phyloP scores from a whole-genome alignment of 37 sponge, comb jelly and placozoan species.

The Spongilla lacustris region DNA sequence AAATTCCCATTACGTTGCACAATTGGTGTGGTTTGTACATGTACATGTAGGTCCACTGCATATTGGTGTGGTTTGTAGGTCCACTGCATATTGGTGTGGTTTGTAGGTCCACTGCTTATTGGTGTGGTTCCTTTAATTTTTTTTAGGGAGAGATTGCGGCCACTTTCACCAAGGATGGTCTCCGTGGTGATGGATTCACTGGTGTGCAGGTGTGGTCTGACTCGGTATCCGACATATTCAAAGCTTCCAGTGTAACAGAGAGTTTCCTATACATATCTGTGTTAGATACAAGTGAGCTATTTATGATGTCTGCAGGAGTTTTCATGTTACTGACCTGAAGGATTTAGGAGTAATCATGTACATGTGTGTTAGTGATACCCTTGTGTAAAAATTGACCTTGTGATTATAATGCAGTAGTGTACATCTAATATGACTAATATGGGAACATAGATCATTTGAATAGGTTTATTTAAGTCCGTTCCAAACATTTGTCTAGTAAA shows the following conservation, averaged over 20 bases:
- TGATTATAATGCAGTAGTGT: too few relatives aligned
- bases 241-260: slow-evolving; percentile 17
- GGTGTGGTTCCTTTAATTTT: not conserved
- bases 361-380: too few relatives aligned
- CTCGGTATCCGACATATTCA: slow-evolving; percentile 24
- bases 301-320: too few relatives aligned
- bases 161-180: not conserved
- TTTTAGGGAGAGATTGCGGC: slow-evolving; percentile 35
- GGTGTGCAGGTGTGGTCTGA: slow-evolving; percentile 51
- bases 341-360: too few relatives aligned
- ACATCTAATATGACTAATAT: too few relatives aligned
- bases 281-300: not conserved
- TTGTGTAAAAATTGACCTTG: too few relatives aligned
- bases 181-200: slow-evolving; percentile 34
- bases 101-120: not conserved
- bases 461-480: too few relatives aligned
- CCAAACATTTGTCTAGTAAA: too few relatives aligned
- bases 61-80: not conserved
- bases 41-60: not conserved
- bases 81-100: not conserved
- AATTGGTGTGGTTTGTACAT: not conserved
- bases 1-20: too few relatives aligned
- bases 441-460: too few relatives aligned
- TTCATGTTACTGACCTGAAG: too few relatives aligned
- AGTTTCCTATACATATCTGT: slow-evolving; percentile 34